Evolutionary conservation across 2,797 vertebrate genomes (phyloP).

Genomic region (Melanotaenia nigrans): DNA sequence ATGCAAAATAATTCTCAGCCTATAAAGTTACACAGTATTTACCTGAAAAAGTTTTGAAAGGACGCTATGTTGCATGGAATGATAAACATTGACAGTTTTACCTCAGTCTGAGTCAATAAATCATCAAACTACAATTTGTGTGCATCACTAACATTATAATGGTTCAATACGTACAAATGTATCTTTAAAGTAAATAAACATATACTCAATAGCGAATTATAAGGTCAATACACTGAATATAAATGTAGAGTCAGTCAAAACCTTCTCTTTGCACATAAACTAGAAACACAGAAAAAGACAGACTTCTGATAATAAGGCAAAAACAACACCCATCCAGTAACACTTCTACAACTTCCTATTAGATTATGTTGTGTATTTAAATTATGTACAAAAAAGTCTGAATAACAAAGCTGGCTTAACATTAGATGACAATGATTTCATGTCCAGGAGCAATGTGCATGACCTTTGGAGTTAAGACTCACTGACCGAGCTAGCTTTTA

Average conservation of each 20-base stretch:
- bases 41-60: slow-evolving; percentile 27
- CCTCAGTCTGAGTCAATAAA: neutral
- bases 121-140: neutral
- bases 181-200: neutral
- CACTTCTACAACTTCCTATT: neutral
- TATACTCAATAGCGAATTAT: neutral
- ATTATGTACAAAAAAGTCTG: neutral
- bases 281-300: neutral
- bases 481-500: neutral
- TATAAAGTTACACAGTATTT: slow-evolving; percentile 14
- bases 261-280: neutral
- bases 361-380: neutral
- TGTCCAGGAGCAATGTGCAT: neutral
- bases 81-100: neutral
- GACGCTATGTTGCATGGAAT: slow-evolving; percentile 12
- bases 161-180: neutral
- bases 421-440: neutral
- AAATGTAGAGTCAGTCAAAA: neutral
- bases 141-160: neutral
- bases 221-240: neutral
- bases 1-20: slow-evolving; percentile 28
- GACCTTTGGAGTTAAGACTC: neutral
- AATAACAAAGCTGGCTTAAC: neutral
- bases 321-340: neutral
- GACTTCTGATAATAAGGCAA: neutral